Percentiles rank a stretch among this genome's conserved stretches.
Evolutionary conservation across 2,888 invertebrate species (phyloP).

Genomic region (Scaptomyza reducta): DNA sequence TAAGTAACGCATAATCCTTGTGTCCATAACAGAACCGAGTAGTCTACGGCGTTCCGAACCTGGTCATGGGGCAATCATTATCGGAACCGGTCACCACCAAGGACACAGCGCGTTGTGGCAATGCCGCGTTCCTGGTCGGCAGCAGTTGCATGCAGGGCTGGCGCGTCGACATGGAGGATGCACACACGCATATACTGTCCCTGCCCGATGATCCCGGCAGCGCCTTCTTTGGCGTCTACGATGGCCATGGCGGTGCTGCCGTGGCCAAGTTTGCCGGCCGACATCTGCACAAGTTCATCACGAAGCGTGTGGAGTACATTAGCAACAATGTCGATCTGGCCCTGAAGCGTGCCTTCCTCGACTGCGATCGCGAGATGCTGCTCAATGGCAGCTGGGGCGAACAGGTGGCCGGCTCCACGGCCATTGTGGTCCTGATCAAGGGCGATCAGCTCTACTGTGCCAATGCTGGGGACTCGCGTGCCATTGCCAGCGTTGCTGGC

Average conservation of each 20-base stretch:
- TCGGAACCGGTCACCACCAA: slow-evolving; percentile 98
- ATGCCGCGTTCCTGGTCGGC: slow-evolving; percentile 89
- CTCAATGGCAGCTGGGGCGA: slow-evolving; percentile 93
- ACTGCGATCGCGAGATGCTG: slow-evolving; percentile 96
- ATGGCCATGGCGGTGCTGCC: slow-evolving; percentile 89
- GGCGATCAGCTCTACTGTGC: slow-evolving; percentile 95
- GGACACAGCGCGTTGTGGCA: slow-evolving; percentile 92
- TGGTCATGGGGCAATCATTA: slow-evolving; percentile 96
- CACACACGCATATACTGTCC: slow-evolving; percentile 97
- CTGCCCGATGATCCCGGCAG: slow-evolving; percentile 96
- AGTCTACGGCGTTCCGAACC: background rate
- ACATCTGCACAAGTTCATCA: slow-evolving; percentile 96
- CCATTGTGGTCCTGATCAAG: slow-evolving; percentile 94
- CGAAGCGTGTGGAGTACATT: slow-evolving; percentile 92
- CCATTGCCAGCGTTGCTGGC: slow-evolving; percentile 94
- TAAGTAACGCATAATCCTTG: slow-evolving; percentile 29
- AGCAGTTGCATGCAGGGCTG: slow-evolving; percentile 99
- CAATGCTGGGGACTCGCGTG: slow-evolving; percentile 98
- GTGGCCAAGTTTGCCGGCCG: slow-evolving; percentile 98
- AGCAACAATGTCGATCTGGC: slow-evolving; percentile 91
- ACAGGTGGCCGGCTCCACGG: slow-evolving; percentile 97
- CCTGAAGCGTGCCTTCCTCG: slow-evolving; percentile 93
- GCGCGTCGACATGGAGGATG: slow-evolving; percentile 99
- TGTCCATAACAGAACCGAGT: background rate
- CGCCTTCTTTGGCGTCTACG: slow-evolving; percentile 98